Conservation (phyloP, 2,797 vertebrate genomes). For the Anguilla megastoma region DNA sequence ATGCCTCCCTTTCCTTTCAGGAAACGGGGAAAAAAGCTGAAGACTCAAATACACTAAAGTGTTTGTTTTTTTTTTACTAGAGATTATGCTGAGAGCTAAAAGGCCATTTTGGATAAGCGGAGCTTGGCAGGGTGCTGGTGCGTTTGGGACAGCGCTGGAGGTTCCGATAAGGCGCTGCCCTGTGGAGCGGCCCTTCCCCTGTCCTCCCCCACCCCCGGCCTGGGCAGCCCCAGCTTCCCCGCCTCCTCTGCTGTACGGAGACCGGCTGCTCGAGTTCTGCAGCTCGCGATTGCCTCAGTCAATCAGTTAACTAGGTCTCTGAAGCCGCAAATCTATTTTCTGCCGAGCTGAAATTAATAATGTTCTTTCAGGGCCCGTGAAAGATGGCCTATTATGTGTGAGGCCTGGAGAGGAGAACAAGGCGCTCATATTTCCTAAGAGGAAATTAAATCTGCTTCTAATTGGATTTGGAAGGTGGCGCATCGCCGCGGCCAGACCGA, state of each 20-base stretch:
- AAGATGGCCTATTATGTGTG: slow-evolving; percentile 41
- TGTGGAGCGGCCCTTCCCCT: not conserved
- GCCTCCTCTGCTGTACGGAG: not conserved
- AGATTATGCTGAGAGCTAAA: slow-evolving; percentile 1
- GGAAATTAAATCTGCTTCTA: slow-evolving; percentile 48
- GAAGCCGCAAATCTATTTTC: slow-evolving; percentile 48
- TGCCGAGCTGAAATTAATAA: slow-evolving; percentile 46
- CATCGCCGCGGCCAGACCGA: slow-evolving; percentile 24
- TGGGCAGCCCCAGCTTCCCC: slow-evolving; percentile 31
- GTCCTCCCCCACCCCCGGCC: slow-evolving; percentile 11
- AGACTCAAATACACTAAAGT: slow-evolving; percentile 17
- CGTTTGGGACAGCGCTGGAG: slow-evolving; percentile 18
- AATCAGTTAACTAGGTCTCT: slow-evolving; percentile 49
- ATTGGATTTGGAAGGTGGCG: slow-evolving; percentile 44
- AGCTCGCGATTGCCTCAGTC: slow-evolving; percentile 39
- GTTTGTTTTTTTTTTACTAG: not conserved
- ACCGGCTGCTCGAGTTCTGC: slow-evolving; percentile 20
- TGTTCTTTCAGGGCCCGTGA: slow-evolving; percentile 41
- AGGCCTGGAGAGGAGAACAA: slow-evolving; percentile 35
- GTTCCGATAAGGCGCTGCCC: slow-evolving; percentile 4
- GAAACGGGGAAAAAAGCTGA: too few species aligned
- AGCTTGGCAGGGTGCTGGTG: not conserved
- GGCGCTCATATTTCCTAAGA: slow-evolving; percentile 44
- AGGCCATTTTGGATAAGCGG: slow-evolving; percentile 5
- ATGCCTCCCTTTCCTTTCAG: not conserved